Evolutionary conservation across 2,797 vertebrate genomes (phyloP).

Genomic region (Sarcoramphus papa): DNA sequence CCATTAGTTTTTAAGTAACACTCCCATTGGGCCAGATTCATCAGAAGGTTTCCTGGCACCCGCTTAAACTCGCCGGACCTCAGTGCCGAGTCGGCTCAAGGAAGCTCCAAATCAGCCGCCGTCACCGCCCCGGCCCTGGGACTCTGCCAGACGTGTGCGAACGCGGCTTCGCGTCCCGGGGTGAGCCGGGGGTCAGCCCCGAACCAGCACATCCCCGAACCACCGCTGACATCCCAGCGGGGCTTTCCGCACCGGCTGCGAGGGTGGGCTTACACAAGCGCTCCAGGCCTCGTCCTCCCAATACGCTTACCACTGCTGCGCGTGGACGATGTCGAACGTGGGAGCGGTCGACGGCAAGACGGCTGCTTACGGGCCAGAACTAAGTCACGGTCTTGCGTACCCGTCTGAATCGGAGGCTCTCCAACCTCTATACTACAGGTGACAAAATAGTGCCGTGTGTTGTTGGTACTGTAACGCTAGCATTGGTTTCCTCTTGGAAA

Average conservation of each 20-base stretch:
- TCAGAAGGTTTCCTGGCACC: not conserved
- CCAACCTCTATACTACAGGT: rapidly evolving
- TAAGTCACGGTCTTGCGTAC: rapidly evolving
- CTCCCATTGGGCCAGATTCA: not conserved
- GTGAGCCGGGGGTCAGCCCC: no score
- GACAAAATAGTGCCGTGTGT: rapidly evolving
- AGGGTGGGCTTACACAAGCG: no score
- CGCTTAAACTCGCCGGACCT: not conserved
- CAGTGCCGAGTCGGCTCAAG: not conserved
- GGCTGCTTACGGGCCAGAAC: not conserved
- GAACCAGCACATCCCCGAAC: no score
- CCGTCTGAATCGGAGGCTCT: not conserved
- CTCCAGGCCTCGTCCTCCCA: not conserved
- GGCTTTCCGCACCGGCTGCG: rapidly evolving
- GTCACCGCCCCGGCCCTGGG: rapidly evolving
- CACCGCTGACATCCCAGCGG: no score
- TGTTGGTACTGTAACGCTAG: not conserved
- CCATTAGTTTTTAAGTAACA: conserved; percentile 17
- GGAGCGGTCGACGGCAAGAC: rapidly evolving
- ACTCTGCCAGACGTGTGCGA: rapidly evolving
- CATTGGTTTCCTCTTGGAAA: not conserved
- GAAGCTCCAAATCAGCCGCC: not conserved
- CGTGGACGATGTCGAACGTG: rapidly evolving
- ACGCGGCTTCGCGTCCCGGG: rapidly evolving
- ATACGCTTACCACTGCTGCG: rapidly evolving